Conservation (phyloP, 2,888 invertebrate genomes). For the Melieria picta region DNA sequence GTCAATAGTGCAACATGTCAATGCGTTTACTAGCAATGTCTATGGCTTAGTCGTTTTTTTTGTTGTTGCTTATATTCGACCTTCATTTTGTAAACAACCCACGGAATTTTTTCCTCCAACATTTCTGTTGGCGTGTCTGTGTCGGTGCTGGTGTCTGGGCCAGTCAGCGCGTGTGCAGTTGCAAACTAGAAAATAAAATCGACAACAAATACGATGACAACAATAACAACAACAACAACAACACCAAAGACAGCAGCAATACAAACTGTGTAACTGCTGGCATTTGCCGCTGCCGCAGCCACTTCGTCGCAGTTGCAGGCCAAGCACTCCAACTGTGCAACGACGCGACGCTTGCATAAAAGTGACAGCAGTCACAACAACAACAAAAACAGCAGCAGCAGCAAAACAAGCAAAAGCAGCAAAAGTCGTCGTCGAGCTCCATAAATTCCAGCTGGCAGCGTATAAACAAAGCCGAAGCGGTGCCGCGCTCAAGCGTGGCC, state of each 20-base stretch:
- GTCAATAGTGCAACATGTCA: constrained; percentile 17
- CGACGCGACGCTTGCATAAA: not conserved
- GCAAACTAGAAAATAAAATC: not conserved
- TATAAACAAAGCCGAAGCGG: constrained; percentile 14
- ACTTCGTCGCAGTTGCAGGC: too few relatives aligned
- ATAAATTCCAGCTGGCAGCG: constrained; percentile 26
- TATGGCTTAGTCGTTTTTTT: not conserved
- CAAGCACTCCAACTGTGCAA: not conserved
- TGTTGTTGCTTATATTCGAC: constrained; percentile 3
- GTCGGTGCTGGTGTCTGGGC: not conserved
- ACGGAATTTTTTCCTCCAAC: not conserved
- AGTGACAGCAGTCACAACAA: constrained; percentile 7
- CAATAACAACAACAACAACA: constrained; percentile 2
- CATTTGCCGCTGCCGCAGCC: too few relatives aligned
- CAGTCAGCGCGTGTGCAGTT: not conserved
- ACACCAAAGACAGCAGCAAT: constrained; percentile 6
- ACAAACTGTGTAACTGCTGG: not conserved
- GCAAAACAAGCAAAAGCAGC: constrained; percentile 5
- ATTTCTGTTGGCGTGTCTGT: not conserved
- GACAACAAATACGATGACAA: constrained; percentile 20
- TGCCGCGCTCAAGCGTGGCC: constrained; percentile 13
- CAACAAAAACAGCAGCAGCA: constrained; percentile 11
- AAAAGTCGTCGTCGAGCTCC: constrained; percentile 5
- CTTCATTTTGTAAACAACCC: not conserved
- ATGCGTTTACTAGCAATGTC: constrained; percentile 9